phyloP scores from a whole-genome alignment of 2,113 vertebrate genomes.

The Triplophysa tibetana region DNA sequence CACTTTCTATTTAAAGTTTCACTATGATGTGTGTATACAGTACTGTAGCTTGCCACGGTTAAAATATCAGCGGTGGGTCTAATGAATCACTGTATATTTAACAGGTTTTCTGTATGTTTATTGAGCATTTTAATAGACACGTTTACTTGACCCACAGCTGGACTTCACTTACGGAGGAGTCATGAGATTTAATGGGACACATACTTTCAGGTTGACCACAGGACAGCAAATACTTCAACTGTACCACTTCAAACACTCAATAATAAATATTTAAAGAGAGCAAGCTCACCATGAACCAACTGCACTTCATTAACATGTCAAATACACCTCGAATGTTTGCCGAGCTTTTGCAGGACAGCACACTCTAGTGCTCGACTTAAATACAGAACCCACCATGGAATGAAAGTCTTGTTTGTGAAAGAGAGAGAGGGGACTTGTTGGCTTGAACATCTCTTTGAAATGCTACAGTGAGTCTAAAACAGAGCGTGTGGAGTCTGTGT shows the following conservation, averaged over 20 bases:
- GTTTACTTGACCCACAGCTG: conserved; percentile 14
- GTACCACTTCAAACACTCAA: conserved; percentile 28
- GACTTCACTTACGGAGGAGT: neutral
- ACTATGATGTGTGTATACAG: neutral
- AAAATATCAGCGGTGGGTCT: neutral
- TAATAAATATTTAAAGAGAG: conserved; percentile 43
- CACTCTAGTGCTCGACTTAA: conserved; percentile 41
- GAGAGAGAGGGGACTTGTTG: neutral
- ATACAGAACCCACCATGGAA: neutral
- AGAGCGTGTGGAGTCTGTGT: neutral
- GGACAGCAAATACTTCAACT: conserved; percentile 16
- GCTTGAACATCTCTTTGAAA: conserved; percentile 27
- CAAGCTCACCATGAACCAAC: conserved; percentile 44
- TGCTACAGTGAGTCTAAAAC: conserved; percentile 26
- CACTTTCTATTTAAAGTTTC: neutral
- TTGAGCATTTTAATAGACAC: neutral
- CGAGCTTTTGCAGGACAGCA: conserved; percentile 12
- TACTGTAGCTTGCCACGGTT: neutral
- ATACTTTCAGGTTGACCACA: neutral
- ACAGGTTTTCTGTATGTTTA: neutral
- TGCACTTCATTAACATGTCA: conserved; percentile 50
- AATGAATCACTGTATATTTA: neutral
- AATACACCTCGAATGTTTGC: conserved; percentile 24
- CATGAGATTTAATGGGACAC: neutral
- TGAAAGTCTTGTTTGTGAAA: neutral